Conservation (phyloP, 2,888 invertebrate species). For the Cartodere bifasciata region DNA sequence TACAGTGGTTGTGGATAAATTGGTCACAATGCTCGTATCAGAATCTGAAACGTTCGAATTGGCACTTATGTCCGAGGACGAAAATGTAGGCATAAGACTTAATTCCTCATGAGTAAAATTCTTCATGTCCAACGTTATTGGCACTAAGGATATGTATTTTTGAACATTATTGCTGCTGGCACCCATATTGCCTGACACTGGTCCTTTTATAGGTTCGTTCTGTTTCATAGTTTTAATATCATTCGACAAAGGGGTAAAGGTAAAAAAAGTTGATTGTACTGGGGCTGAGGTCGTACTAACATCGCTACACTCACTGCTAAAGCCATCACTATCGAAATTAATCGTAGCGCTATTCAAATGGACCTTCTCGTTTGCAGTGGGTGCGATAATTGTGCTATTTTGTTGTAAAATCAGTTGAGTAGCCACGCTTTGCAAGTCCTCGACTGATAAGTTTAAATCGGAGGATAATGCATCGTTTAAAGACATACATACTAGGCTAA, state of each 20-base stretch:
- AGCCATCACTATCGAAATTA: constrained; percentile 32
- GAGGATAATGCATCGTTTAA: constrained; percentile 35
- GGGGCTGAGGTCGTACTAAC: constrained; percentile 22
- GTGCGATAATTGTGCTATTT: constrained; percentile 16
- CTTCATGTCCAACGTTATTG: constrained; percentile 7
- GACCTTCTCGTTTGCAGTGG: constrained; percentile 10
- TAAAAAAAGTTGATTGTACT: constrained; percentile 17
- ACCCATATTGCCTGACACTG: constrained; percentile 4
- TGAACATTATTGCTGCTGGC: too few relatives aligned
- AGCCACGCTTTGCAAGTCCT: constrained; percentile 36
- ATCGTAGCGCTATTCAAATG: constrained; percentile 13
- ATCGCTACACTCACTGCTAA: constrained; percentile 31
- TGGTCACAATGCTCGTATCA: constrained; percentile 17
- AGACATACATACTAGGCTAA: constrained; percentile 36
- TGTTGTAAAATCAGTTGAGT: constrained; percentile 34
- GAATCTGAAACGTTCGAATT: constrained; percentile 19
- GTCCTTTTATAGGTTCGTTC: constrained; percentile 4
- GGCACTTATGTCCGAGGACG: constrained; percentile 10
- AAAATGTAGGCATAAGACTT: constrained; percentile 8
- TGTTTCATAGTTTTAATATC: constrained; percentile 13
- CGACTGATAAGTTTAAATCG: constrained; percentile 35
- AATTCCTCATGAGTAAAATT: constrained; percentile 6
- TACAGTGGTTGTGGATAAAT: constrained; percentile 9
- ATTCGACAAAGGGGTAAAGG: constrained; percentile 16
- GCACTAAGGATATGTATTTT: constrained; percentile 13